Conservation (phyloP, 2,888 invertebrate species). For the Hemistola chrysoprasaria region DNA sequence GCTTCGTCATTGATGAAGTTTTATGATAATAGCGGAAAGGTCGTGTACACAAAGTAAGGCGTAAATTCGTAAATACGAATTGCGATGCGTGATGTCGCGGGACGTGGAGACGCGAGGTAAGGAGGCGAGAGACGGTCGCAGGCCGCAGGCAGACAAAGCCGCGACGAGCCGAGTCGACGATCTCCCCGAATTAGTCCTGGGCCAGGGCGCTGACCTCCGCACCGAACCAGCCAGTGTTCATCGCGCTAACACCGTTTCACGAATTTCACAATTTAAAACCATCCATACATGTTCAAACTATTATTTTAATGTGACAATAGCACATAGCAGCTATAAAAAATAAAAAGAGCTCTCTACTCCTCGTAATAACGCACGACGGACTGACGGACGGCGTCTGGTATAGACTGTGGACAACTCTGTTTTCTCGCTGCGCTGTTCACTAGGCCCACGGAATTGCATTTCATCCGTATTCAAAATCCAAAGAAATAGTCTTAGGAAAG, state of each 20-base stretch:
- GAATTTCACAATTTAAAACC: conserved; percentile 17
- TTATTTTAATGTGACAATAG: too few relatives aligned
- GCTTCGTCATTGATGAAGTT: conserved; percentile 31
- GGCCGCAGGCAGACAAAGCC: conserved; percentile 70
- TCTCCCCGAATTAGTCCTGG: conserved; percentile 82
- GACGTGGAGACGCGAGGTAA: conserved; percentile 9
- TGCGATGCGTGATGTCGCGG: conserved; percentile 33
- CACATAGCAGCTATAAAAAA: too few relatives aligned
- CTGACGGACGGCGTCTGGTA: too few relatives aligned
- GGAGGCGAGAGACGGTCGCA: conserved; percentile 38
- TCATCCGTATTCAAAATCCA: too few relatives aligned
- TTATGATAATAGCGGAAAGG: conserved; percentile 43
- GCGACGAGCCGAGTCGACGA: conserved; percentile 68
- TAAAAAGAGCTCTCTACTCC: too few relatives aligned
- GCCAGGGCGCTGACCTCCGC: conserved; percentile 75
- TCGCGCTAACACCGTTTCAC: conserved; percentile 36
- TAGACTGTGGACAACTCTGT: too few relatives aligned
- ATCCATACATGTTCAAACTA: too few relatives aligned
- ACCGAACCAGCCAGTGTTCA: conserved; percentile 43
- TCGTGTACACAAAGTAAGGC: conserved; percentile 53
- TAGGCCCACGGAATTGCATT: too few relatives aligned
- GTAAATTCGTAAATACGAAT: conserved; percentile 47
- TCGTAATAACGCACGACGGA: too few relatives aligned
- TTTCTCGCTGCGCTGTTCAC: too few relatives aligned
- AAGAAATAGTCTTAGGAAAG: too few relatives aligned